A percentile compares a stretch with the other conserved stretches of the same genome.
phyloP scores from a whole-genome alignment of 2,888 invertebrate genomes.

The Zelleria hepariella region DNA sequence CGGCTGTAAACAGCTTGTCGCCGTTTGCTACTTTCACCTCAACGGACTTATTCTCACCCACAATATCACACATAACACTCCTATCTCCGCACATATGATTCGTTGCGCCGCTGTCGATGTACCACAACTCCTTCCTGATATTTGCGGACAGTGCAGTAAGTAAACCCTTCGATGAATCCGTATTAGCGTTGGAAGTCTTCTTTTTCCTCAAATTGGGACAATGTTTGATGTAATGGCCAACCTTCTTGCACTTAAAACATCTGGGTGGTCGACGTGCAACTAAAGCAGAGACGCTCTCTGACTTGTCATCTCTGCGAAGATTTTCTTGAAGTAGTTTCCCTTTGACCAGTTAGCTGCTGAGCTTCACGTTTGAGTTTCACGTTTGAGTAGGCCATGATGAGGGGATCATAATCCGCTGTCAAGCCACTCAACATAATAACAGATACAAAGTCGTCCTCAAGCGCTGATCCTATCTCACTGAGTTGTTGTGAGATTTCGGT shows the following conservation, averaged over 20 bases:
- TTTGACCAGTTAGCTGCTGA: not conserved
- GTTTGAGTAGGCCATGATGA: not conserved
- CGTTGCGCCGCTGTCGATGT: slow-evolving; percentile 1
- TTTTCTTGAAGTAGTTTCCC: not conserved
- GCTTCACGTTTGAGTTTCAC: not conserved
- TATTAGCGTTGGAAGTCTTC: not conserved
- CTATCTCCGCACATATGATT: not conserved
- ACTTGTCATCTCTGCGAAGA: not conserved
- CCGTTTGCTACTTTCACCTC: slow-evolving; percentile 1
- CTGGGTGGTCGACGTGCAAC: not conserved
- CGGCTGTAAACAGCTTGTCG: not conserved
- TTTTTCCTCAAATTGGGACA: not conserved
- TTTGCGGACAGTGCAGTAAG: not conserved
- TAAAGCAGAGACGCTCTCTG: not conserved
- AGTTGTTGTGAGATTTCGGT: not conserved
- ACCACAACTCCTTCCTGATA: not conserved
- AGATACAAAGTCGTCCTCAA: not conserved
- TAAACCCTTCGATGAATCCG: not conserved
- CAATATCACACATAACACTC: not conserved
- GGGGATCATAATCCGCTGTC: not conserved
- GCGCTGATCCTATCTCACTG: slow-evolving; percentile 1
- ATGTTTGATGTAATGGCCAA: not conserved
- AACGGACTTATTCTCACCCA: not conserved
- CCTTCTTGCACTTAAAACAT: slow-evolving; percentile 1
- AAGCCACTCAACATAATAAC: slow-evolving; percentile 1